Base-by-base conservation (phyloP, 2,113 vertebrate species). In the Amphilophus citrinellus region DNA sequence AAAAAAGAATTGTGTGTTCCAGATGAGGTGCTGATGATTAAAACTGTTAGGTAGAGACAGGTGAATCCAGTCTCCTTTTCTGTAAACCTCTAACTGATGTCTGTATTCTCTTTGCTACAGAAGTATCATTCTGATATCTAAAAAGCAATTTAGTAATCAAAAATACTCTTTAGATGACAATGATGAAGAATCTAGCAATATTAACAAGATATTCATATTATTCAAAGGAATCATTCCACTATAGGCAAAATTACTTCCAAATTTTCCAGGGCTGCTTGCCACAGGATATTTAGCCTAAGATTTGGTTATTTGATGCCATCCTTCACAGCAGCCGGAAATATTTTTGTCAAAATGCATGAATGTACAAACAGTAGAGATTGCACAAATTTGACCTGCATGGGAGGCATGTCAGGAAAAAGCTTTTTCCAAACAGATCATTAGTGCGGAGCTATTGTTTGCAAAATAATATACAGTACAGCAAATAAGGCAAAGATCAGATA, bases 401-500 rank as follows among this genome's bases (percentile, higher is more conserved):
- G 44, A 71, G 47, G 17, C 24, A 53, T 71, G 66, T 32, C 66
- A 71, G 44, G 66, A 3, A 30, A 71, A 53, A 71, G 44, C 24
- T 44, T 71, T 32, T 53, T 53, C 24, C 66, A 53, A 71, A 27
- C 24, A 71, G 24, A 71, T 27, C 47, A 71, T 53, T 50, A 20
- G 66, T 17, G 50, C 1, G 30, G 0, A 4, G 2, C 42, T 61
- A 61, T 14, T 20, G 24, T 13, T 71, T 20, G 44, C 18, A 30
- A 20, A 71, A 71, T 50, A 68, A 24, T 47, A 18, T 10, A 42
- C 39, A 6, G 0, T 17, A 68, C 8, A 18, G 22, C 14, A 71
- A 53, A 30, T 50, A 53, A 30, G 44, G 15, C 17, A 53, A 71
- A 71, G 44, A 2, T 20, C 24, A 30, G 1, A 3, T 71, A 17